Conservation (phyloP, 2,113 vertebrate species). For the Climacteris rufus region DNA sequence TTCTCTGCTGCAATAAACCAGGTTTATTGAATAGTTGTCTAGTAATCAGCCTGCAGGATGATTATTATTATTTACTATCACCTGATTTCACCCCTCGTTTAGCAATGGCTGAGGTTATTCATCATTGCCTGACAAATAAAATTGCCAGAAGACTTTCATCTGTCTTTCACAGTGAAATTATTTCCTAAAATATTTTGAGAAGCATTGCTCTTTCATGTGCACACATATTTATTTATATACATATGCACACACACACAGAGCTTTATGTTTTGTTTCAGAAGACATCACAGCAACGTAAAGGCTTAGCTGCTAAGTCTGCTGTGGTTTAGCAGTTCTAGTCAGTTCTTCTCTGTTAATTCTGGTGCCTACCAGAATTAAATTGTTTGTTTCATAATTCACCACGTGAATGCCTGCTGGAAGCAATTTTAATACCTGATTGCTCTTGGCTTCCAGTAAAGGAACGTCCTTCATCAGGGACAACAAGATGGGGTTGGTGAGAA, state of each 20-base stretch:
- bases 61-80: slow-evolving; percentile 49
- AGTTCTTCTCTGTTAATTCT: not conserved
- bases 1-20: slow-evolving; percentile 49
- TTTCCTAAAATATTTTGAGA: not conserved
- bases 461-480: slow-evolving; percentile 45
- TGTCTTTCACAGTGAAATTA: not conserved
- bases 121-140: not conserved
- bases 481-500: not conserved
- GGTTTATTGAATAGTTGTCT: slow-evolving; percentile 45
- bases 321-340: not conserved
- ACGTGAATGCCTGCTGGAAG: not conserved
- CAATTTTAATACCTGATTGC: slow-evolving; percentile 35
- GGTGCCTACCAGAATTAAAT: not conserved
- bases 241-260: not conserved
- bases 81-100: slow-evolving; percentile 21
- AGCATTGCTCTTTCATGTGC: not conserved
- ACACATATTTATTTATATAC: not conserved
- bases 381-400: slow-evolving; percentile 20
- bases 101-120: not conserved
- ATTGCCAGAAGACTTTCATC: slow-evolving; percentile 5
- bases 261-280: not conserved
- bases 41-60: slow-evolving; percentile 29
- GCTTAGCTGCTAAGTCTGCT: not conserved
- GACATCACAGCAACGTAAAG: not conserved
- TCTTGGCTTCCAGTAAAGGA: slow-evolving; percentile 9